Conservation (phyloP, 2,888 invertebrate genomes). For the Venusia cambrica region DNA sequence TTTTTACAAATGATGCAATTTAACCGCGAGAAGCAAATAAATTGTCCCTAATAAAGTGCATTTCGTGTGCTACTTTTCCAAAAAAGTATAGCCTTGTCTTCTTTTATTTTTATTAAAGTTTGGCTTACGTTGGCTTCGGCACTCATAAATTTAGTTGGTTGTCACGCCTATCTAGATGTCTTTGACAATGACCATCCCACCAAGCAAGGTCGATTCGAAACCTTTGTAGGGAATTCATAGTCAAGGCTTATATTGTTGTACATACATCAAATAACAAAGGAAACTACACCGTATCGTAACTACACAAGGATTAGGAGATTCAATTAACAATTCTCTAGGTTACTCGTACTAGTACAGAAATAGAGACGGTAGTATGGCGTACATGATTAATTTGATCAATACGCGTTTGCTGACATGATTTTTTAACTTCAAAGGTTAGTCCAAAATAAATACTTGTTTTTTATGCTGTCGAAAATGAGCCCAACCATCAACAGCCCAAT, state of each 20-base stretch:
- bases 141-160: too few species aligned
- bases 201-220: slow-evolving; percentile 45
- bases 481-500: too few species aligned
- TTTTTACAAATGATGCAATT: too few species aligned
- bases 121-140: too few species aligned
- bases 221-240: slow-evolving; percentile 40
- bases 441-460: too few species aligned
- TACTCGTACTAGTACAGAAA: slow-evolving; percentile 32
- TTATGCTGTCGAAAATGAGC: too few species aligned
- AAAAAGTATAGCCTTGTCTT: too few species aligned
- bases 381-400: slow-evolving; percentile 19
- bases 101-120: too few species aligned
- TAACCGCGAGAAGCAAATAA: slow-evolving; percentile 1
- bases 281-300: slow-evolving; percentile 34
- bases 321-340: slow-evolving; percentile 22
- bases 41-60: neutral
- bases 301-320: slow-evolving; percentile 26
- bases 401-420: too few species aligned
- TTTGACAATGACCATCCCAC: slow-evolving; percentile 52
- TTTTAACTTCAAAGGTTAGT: too few species aligned
- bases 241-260: slow-evolving; percentile 36
- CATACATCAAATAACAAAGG: slow-evolving; percentile 18
- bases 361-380: slow-evolving; percentile 24
- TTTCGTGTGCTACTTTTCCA: neutral
- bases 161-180: slow-evolving; percentile 25